Conservation (phyloP, 2,113 vertebrate species). For the Anhinga rufa region DNA sequence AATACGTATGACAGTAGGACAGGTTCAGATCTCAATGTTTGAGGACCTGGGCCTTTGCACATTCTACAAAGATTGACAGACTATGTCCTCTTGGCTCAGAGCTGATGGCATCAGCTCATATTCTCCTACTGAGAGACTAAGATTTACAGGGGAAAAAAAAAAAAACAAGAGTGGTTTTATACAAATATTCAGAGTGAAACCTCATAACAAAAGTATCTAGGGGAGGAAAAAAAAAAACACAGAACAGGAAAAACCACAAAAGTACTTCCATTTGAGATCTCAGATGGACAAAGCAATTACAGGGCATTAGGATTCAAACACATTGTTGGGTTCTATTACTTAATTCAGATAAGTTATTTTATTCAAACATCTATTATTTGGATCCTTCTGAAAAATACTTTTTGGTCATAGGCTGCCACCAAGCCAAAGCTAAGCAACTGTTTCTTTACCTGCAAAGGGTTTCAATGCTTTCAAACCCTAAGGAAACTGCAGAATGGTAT, state of each 20-base stretch:
- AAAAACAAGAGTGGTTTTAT: not conserved
- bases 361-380: not conserved
- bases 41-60: not conserved
- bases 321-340: not conserved
- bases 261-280: not conserved
- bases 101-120: not conserved
- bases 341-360: not conserved
- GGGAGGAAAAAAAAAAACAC: not conserved
- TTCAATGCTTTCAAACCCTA: not conserved
- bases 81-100: not conserved
- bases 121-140: not conserved
- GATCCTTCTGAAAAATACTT: not conserved
- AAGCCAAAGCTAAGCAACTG: not conserved
- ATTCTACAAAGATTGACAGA: not conserved
- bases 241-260: rapidly evolving
- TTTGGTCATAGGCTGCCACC: not conserved
- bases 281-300: not conserved
- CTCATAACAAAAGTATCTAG: not conserved
- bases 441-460: not conserved
- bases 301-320: not conserved
- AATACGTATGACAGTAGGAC: not conserved
- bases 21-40: not conserved
- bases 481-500: not conserved
- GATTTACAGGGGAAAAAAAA: not conserved
- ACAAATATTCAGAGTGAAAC: not conserved